phyloP scores from a whole-genome alignment of 2,888 invertebrate species.

The Pharmacophagus antenor region DNA sequence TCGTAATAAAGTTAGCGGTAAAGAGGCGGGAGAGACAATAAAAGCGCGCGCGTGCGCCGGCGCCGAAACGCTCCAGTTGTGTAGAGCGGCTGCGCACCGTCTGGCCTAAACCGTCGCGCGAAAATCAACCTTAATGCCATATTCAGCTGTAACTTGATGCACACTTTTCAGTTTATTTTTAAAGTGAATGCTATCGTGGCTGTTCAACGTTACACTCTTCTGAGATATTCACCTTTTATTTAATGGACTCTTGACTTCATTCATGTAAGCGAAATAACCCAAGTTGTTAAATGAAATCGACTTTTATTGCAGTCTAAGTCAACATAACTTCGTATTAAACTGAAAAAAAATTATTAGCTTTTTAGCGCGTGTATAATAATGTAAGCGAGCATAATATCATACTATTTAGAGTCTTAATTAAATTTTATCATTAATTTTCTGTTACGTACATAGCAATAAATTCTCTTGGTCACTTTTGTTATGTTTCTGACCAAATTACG shows the following conservation, averaged over 20 bases:
- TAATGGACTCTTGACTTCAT: constrained; percentile 26
- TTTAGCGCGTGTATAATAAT: background rate
- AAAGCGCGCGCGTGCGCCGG: constrained; percentile 61
- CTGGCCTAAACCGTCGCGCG: constrained; percentile 40
- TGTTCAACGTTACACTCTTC: constrained; percentile 21
- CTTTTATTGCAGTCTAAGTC: background rate
- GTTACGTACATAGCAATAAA: background rate
- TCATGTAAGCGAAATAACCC: constrained; percentile 21
- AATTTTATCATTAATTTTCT: constrained; percentile 5
- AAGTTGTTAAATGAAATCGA: background rate
- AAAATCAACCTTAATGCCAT: constrained; percentile 28
- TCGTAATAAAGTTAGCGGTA: constrained; percentile 52
- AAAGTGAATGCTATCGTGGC: constrained; percentile 16
- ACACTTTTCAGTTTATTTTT: constrained; percentile 25
- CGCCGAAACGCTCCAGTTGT: constrained; percentile 74
- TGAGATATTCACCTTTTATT: constrained; percentile 18
- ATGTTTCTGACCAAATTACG: background rate
- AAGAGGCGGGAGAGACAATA: constrained; percentile 47
- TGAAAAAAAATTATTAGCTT: no score
- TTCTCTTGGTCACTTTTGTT: background rate
- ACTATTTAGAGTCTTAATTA: no score
- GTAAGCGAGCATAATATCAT: no score
- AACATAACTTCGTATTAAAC: background rate
- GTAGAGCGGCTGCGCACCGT: constrained; percentile 33
- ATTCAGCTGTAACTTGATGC: constrained; percentile 7